Evolutionary conservation across 2,888 invertebrate genomes (phyloP).

Genomic region (Pocota personata): DNA sequence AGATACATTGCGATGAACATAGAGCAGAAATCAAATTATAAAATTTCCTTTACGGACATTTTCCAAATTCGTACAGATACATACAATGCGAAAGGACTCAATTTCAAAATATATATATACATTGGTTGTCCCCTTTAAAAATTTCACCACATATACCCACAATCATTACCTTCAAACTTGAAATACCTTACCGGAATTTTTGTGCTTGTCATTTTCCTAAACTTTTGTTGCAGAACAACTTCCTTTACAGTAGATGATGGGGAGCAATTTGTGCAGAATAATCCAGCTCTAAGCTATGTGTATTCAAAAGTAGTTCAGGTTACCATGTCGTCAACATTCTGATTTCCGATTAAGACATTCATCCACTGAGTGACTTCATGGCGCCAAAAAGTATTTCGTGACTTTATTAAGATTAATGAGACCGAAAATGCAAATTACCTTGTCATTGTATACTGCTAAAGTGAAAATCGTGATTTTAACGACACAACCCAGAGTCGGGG

Average conservation of each 20-base stretch:
- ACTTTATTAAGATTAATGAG: slow-evolving; percentile 74
- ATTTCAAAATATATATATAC: too few species aligned
- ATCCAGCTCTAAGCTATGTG: slow-evolving; percentile 1
- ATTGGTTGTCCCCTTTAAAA: too few species aligned
- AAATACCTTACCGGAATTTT: slow-evolving; percentile 2
- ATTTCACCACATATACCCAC: background rate
- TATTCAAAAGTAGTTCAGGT: slow-evolving; percentile 62
- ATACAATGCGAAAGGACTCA: too few species aligned
- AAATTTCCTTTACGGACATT: too few species aligned
- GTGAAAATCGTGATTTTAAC: slow-evolving; percentile 68
- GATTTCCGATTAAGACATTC: slow-evolving; percentile 72
- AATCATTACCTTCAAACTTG: background rate
- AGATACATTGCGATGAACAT: too few species aligned
- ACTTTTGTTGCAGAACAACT: slow-evolving; percentile 28
- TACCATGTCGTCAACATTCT: slow-evolving; percentile 64
- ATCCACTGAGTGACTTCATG: slow-evolving; percentile 63
- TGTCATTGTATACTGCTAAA: slow-evolving; percentile 65
- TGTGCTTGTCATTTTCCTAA: slow-evolving; percentile 31
- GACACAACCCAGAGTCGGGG: slow-evolving; percentile 12
- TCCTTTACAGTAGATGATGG: slow-evolving; percentile 39
- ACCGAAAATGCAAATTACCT: slow-evolving; percentile 74
- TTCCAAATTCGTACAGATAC: too few species aligned
- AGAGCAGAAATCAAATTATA: too few species aligned
- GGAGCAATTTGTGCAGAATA: slow-evolving; percentile 53
- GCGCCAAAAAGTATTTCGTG: slow-evolving; percentile 70